A percentile compares a stretch with the other conserved stretches of the same genome.
Evolutionary conservation across 2,797 vertebrate genomes (phyloP).

Genomic region (Taeniopygia guttata): DNA sequence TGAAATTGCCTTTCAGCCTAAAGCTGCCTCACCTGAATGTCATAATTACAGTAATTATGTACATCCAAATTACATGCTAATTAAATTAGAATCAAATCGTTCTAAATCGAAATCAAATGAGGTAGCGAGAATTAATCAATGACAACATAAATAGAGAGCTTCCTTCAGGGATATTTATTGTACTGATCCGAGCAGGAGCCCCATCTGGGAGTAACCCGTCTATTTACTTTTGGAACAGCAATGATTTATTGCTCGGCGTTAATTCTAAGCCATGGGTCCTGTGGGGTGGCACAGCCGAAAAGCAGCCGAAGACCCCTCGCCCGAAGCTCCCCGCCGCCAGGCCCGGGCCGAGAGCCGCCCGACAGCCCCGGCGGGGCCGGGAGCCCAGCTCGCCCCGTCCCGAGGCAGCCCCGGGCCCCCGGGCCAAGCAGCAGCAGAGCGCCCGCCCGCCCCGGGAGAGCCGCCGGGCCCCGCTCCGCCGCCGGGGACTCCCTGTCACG

Average conservation of each 20-base stretch:
- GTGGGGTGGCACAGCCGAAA: neutral
- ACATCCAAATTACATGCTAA: constrained; percentile 89
- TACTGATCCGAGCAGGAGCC: constrained; percentile 76
- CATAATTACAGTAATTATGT: constrained; percentile 89
- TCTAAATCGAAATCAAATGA: constrained; percentile 89
- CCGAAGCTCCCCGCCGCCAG: neutral
- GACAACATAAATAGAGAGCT: constrained; percentile 87
- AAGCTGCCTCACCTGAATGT: constrained; percentile 86
- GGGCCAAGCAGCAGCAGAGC: too few relatives aligned
- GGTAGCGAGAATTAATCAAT: constrained; percentile 87
- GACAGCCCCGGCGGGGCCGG: too few relatives aligned
- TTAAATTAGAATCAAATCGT: constrained; percentile 89
- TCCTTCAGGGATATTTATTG: constrained; percentile 85
- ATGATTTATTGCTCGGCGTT: constrained; percentile 57
- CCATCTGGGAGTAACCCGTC: constrained; percentile 74
- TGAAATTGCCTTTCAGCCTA: constrained; percentile 84
- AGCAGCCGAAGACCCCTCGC: neutral
- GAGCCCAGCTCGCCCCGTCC: neutral
- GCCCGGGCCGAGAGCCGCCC: neutral
- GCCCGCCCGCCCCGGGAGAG: neutral
- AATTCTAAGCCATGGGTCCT: constrained; percentile 26
- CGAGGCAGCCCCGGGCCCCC: too few relatives aligned
- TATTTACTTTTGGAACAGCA: constrained; percentile 70
- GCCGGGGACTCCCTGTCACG: neutral
- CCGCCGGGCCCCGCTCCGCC: neutral